Base-by-base conservation (phyloP, 2,888 invertebrate species). In the Drepana falcataria region DNA sequence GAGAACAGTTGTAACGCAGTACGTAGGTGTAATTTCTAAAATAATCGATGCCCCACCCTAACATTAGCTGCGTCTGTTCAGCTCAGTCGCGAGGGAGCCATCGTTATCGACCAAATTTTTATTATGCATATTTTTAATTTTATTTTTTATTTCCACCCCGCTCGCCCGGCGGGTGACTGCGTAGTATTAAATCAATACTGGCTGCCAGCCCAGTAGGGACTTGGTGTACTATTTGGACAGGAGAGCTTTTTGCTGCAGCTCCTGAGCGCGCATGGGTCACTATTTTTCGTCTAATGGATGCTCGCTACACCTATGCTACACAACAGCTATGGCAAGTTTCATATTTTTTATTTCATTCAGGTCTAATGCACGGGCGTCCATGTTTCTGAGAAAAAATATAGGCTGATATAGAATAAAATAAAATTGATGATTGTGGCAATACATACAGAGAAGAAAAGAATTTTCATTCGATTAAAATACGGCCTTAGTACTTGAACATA, bases 51-150 rank as follows among this genome's bases (percentile, higher is more conserved):
- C 74, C 71, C 75, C 79, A 75, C 80, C 81, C 80, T 69, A 68
- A 71, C 73, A 75, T 78, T 77, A 79, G 68, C 65, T 59, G 77
- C 77, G 79, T 69, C 76, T 75, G 74, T 65, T 68, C 77, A 63
- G 44, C 63, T 51, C 62, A 70, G 64, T 65, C 65, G 68, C 79
- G 77, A 75, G 81, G 81, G 81, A 71, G 73, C 73, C 80, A 77
- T 69, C 68, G 82, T 77, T 83, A 86, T 83, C 85, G 88, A 84
- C 85, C 85, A 87, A 85, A 88, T 86, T 87, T 88, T 88, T 83
- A 83, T 77, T 81, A 83, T 84, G 81, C 84, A 84, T 84, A 88
- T 86, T 88, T 88, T 87, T 86, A 84, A 85, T 85, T 88, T 87
- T 83, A 82, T 85, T 87, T 87, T 82, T 83, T 74, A 69, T 73